phyloP scores from a whole-genome alignment of 2,113 vertebrate species.

The Sebastes schlegelii region DNA sequence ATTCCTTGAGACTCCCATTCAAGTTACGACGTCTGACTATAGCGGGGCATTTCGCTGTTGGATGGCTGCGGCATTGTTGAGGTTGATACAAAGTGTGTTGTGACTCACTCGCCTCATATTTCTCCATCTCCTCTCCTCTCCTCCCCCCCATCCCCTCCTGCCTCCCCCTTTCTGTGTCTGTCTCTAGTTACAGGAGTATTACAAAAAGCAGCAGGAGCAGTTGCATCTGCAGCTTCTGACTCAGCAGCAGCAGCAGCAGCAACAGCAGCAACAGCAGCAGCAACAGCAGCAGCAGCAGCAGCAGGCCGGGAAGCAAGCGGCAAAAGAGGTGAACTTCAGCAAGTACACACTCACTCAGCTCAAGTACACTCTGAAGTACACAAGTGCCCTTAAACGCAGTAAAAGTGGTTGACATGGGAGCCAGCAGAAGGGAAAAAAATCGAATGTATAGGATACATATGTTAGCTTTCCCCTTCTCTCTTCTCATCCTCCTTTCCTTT shows the following conservation, averaged over 20 bases:
- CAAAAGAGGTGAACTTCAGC: conserved; percentile 94
- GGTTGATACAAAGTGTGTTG: conserved; percentile 50
- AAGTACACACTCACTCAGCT: conserved; percentile 62
- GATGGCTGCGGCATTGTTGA: conserved; percentile 30
- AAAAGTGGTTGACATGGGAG: conserved; percentile 59
- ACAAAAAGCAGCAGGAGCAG: conserved; percentile 99
- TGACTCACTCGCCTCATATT: conserved; percentile 46
- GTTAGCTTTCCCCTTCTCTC: not conserved
- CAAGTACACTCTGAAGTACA: conserved; percentile 67
- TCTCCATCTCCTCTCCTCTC: conserved; percentile 14
- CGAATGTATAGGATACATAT: conserved; percentile 41
- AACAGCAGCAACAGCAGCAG: conserved; percentile 88
- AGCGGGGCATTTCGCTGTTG: conserved; percentile 10
- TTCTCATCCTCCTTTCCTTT: not conserved
- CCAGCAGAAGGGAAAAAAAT: conserved; percentile 29
- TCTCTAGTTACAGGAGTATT: conserved; percentile 96
- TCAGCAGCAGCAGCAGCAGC: conserved; percentile 93
- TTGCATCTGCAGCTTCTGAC: conserved; percentile 97
- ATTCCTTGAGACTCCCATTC: conserved; percentile 37
- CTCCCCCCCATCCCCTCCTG: not conserved
- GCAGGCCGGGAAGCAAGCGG: conserved; percentile 86
- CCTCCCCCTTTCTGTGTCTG: conserved; percentile 30
- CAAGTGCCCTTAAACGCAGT: conserved; percentile 64
- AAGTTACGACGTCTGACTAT: conserved; percentile 18
- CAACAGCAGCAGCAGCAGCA: conserved; percentile 86